A percentile compares a stretch with the other conserved stretches of the same genome.
These are phyloP conservation scores for Climacteris rufus DNA, from an alignment of 2,113 vertebrate species.

Conservation along the genomic window DNA sequence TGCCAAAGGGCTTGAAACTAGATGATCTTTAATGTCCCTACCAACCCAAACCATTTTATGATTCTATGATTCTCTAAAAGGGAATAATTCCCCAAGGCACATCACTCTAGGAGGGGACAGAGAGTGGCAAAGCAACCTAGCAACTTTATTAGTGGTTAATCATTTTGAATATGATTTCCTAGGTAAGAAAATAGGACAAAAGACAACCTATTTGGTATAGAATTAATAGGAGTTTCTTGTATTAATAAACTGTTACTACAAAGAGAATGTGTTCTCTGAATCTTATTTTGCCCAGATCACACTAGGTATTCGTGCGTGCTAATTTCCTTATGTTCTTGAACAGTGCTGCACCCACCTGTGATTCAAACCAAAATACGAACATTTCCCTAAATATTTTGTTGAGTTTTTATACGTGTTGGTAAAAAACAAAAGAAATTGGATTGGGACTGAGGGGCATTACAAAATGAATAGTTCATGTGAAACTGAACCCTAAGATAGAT, in stretches of 20 bases:
- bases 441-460: fast-evolving
- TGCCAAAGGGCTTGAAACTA: background rate
- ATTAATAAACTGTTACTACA: background rate
- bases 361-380: background rate
- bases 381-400: background rate
- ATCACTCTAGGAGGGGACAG: background rate
- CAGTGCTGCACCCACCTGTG: background rate
- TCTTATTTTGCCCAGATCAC: background rate
- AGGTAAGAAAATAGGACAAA: background rate
- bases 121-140: background rate
- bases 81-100: background rate
- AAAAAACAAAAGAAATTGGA: background rate
- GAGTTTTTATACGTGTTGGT: background rate
- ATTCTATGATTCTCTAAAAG: background rate
- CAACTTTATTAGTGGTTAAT: background rate
- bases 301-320: fast-evolving
- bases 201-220: background rate
- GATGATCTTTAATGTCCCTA: background rate
- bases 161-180: background rate
- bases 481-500: background rate
- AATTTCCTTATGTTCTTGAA: background rate
- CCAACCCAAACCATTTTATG: background rate
- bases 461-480: background rate
- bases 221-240: background rate
- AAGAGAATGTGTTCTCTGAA: background rate